Base-by-base conservation (phyloP, 2,888 invertebrate genomes). In the Drosophila anomalata region DNA sequence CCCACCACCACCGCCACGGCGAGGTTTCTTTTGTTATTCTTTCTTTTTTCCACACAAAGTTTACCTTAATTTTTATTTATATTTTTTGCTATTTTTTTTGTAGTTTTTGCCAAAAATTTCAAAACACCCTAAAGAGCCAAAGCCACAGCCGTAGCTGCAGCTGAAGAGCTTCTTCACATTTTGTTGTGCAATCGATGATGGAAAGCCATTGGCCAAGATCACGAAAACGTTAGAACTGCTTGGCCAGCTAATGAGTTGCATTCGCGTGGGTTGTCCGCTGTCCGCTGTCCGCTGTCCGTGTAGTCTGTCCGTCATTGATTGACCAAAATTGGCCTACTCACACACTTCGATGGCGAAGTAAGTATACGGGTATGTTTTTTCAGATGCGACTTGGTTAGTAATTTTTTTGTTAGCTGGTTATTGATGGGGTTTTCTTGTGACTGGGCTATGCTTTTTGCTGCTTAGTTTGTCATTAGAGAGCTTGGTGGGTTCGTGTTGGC, bases 261-360 rank as follows among this genome's bases (percentile, higher is more conserved):
- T 62, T 65, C 62, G 65, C 54, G 84, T 82, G 78, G 82, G 82
- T 59, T 78, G 76, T 36, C 2, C 36, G n/a, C 36, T 4, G 33
- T 33, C 31, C 31, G 11, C 29, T 2, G 29, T 31, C 31, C 31
- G 11, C 33, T 7, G 36, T 36, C 36, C 36, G n/a, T 36, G 6
- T n/a, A n/a, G n/a, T 36, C 58, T 41, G 44, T 61, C 79, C 78
- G 67, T 61, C 82, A 82, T 84, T 83, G 84, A 84, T 84, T 82
- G 82, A 84, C 82, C 84, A 83, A 84, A 82, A 84, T 77, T 73
- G 82, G 79, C 73, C 63, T 54, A 60, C 63, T 59, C 58, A 56
- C 59, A 56, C 51, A 66, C 44, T 44, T 44, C 12, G 44, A 22
- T 7, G 9, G 26, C 14, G 47, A 12, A 57, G 55, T 55, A 29